phyloP scores from a whole-genome alignment of 1,140 invertebrate species.

The Cydia amplana region DNA sequence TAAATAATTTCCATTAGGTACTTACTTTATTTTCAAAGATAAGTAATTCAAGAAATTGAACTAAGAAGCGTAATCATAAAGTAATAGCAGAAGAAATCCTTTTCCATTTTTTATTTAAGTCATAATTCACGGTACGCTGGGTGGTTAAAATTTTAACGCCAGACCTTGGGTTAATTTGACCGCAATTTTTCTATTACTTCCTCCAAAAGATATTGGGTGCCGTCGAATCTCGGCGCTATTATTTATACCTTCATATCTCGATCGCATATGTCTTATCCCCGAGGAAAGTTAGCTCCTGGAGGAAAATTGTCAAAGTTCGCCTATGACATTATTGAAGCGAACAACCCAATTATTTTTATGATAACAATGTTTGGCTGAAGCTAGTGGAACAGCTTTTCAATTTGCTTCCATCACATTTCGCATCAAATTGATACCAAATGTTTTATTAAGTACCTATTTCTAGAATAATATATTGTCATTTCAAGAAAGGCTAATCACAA shows the following conservation, averaged over 20 bases:
- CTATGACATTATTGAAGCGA: slow-evolving; percentile 47
- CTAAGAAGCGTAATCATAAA: not conserved
- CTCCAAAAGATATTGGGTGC: slow-evolving; percentile 7
- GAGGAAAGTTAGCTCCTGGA: slow-evolving; percentile 39
- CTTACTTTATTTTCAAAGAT: no score
- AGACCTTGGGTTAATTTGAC: not conserved
- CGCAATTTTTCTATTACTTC: not conserved
- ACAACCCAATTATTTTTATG: slow-evolving; percentile 42
- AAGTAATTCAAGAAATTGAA: not conserved
- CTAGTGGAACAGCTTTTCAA: slow-evolving; percentile 21
- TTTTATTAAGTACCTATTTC: not conserved
- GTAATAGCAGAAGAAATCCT: no score
- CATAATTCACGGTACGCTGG: no score
- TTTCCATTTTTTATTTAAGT: no score
- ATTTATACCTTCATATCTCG: slow-evolving; percentile 19
- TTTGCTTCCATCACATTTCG: slow-evolving; percentile 16
- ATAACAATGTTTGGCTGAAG: slow-evolving; percentile 26
- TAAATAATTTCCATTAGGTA: no score
- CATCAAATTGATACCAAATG: not conserved
- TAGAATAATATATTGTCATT: not conserved
- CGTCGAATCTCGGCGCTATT: not conserved
- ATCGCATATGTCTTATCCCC: slow-evolving; percentile 38
- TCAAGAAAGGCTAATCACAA: not conserved
- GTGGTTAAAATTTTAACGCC: not conserved
- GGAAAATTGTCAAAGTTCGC: slow-evolving; percentile 48